These are phyloP conservation scores for Deroplatys truncata DNA, from an alignment of 2,888 invertebrate species.

Conservation along the genomic window DNA sequence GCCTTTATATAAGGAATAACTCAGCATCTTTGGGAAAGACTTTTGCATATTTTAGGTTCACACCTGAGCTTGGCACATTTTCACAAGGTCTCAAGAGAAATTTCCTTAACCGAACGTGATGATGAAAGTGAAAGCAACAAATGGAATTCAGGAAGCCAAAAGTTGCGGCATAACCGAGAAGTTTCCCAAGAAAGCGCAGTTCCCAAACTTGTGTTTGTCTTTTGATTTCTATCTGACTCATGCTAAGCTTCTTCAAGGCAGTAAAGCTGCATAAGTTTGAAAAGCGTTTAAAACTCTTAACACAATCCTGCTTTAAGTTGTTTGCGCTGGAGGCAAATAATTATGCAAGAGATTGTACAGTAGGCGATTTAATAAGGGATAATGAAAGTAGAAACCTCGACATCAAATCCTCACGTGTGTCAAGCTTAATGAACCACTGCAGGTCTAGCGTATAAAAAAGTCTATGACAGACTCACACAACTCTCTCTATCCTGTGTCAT, in stretches of 20 bases:
- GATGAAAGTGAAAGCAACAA: background rate
- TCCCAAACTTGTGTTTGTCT: background rate
- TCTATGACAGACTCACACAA: no score
- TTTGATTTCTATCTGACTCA: background rate
- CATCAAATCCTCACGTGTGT: no score
- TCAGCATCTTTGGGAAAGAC: background rate
- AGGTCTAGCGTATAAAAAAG: no score
- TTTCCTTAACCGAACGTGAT: background rate
- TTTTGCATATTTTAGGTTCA: background rate
- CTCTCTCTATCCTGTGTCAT: no score
- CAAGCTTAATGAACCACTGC: no score
- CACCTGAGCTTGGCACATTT: background rate
- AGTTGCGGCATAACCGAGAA: background rate
- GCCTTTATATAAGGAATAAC: no score
- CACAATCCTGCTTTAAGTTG: background rate
- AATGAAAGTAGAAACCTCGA: no score
- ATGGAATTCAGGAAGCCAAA: background rate
- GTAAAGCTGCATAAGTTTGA: no score
- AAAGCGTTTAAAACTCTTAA: background rate
- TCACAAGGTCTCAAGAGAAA: background rate
- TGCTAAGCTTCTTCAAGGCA: background rate
- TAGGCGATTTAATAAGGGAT: no score
- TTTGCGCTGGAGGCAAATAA: background rate
- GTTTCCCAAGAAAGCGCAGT: background rate
- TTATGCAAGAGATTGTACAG: no score